Conservation (phyloP, 2,888 invertebrate species). For the Mesorhabditis sp. region DNA sequence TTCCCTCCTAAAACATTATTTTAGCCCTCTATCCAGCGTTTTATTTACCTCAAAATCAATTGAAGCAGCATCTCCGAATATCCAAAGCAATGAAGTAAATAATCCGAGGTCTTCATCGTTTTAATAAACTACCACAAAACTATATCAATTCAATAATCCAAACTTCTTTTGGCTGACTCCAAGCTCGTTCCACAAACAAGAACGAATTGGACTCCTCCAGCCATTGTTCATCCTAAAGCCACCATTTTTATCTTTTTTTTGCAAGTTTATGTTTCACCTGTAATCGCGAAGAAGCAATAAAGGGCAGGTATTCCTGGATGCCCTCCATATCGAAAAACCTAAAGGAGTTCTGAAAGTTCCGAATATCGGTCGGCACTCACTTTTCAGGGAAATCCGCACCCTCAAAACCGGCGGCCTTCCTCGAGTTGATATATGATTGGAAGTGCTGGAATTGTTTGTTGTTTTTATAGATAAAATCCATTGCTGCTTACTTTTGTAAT, state of each 20-base stretch:
- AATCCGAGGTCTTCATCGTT: slow-evolving; percentile 39
- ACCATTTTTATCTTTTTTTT: neutral
- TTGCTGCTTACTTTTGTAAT: slow-evolving; percentile 15
- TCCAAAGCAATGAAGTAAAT: slow-evolving; percentile 39
- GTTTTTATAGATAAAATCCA: neutral
- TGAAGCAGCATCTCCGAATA: slow-evolving; percentile 42
- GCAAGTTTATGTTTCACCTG: neutral
- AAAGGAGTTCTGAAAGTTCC: neutral
- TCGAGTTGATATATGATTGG: slow-evolving; percentile 28
- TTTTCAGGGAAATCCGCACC: slow-evolving; percentile 30
- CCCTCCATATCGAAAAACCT: slow-evolving; percentile 28
- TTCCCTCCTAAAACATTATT: slow-evolving; percentile 26
- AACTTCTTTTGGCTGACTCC: slow-evolving; percentile 43
- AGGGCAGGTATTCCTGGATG: slow-evolving; percentile 28
- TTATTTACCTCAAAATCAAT: slow-evolving; percentile 28
- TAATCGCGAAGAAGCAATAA: slow-evolving; percentile 34
- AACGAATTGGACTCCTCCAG: slow-evolving; percentile 39
- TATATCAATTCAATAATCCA: neutral
- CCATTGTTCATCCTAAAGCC: slow-evolving; percentile 30
- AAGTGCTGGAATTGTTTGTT: slow-evolving; percentile 23
- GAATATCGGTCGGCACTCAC: neutral
- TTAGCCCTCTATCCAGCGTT: neutral
- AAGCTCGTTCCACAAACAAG: slow-evolving; percentile 40
- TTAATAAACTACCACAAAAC: slow-evolving; percentile 34
- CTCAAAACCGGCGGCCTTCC: slow-evolving; percentile 37